These are phyloP conservation scores for Epinotia brunnichana DNA, from an alignment of 2,888 invertebrate species.

Conservation along the genomic window DNA sequence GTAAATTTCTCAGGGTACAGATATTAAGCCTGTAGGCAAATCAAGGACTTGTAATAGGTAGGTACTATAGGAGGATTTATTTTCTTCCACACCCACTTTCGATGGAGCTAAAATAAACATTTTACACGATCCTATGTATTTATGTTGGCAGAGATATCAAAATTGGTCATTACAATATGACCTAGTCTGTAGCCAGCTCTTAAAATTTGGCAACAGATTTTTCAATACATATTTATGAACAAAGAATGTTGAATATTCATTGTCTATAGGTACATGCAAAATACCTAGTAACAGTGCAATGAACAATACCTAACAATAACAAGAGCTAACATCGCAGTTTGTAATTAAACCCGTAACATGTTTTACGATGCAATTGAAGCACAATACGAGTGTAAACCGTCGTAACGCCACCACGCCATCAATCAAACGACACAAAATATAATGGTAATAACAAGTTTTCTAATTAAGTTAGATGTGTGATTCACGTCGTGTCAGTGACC, in stretches of 20 bases:
- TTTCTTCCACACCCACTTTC: not conserved
- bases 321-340: not conserved
- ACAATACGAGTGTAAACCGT: not conserved
- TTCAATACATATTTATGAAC: not conserved
- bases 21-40: conserved; percentile 9
- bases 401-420: conserved; percentile 5
- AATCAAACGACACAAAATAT: conserved; percentile 44
- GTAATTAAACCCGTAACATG: conserved; percentile 1
- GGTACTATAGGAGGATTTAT: not conserved
- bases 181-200: not conserved
- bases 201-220: not conserved
- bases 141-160: not conserved
- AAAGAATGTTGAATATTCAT: too few relatives aligned
- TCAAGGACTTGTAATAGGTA: not conserved
- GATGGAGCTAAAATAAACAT: not conserved
- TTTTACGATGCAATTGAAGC: not conserved
- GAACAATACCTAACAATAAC: not conserved
- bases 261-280: not conserved
- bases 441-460: conserved; percentile 51
- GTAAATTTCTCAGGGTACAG: too few relatives aligned
- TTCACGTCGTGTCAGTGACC: conserved; percentile 75
- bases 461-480: conserved; percentile 67
- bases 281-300: not conserved
- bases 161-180: not conserved
- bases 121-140: not conserved